Evolutionary conservation across 2,113 vertebrate species (phyloP), one percentile per base, ranked within the genome.

Genomic region (Laterallus jamaicensis): DNA sequence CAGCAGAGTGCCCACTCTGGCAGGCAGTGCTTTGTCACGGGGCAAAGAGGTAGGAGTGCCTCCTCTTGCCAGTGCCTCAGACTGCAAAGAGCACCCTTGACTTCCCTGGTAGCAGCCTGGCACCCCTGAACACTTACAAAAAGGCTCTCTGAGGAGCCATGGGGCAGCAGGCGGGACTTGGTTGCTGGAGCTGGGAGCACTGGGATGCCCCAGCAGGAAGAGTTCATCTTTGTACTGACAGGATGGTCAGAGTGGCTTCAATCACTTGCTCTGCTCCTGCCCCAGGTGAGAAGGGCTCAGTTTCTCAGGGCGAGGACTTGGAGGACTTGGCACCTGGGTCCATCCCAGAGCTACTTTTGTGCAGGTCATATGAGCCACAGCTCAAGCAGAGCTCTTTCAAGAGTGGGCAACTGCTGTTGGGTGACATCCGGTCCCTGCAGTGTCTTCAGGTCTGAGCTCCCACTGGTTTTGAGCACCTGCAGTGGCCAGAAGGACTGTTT

Each of bases 391-490:
- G 49, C 24, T 21, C 42, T 16, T 39, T 44, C 47, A 80, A 26
- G 37, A 70, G 15, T 63, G 47, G 21, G 31, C 14, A 86, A 2
- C 50, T 5, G 28, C 31, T 0, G 0, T 21, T 62, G 56, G 20
- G 47, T 54, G 60, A 70, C 0, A 1, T 10, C 69, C 24, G 19
- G 24, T 75, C 47, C 32, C 52, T 28, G 31, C 31, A 10, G 20
- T 4, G 39, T 63, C 32, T 37, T 60, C 74, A 62, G 1, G 0
- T 32, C 50, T 24, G 52, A 77, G 63, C 31, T 76, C 52, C 59
- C 64, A 14, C 14, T 1, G 4, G 7, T 37, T 88, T 3, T 32
- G 39, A 64, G 73, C 28, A 37, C 5, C 25, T 1, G 1, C 16
- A 37, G 3, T 8, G n/a, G 4, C 54, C 82, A 88, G 54, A 63